Conservation (phyloP, 1,140 invertebrate species). For the Yoshiicerus persimilis region DNA sequence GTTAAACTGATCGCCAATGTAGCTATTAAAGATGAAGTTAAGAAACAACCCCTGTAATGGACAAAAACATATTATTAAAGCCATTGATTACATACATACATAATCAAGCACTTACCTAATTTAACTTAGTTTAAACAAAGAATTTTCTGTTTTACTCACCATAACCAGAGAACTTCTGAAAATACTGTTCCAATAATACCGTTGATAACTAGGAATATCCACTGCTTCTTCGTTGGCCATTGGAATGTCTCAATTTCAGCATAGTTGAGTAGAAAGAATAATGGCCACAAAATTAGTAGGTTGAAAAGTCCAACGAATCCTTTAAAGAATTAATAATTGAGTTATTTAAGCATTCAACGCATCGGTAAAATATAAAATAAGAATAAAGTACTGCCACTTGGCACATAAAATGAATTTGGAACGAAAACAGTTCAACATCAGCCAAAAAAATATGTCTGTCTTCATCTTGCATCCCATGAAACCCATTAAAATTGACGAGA, state of each 20-base stretch:
- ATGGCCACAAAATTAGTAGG: conserved; percentile 77
- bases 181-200: conserved; percentile 84
- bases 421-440: too few species aligned
- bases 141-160: conserved; percentile 61
- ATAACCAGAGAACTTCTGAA: conserved; percentile 83
- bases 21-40: conserved; percentile 83
- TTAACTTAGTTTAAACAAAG: too few species aligned
- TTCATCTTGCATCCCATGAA: too few species aligned
- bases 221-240: conserved; percentile 76
- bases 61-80: conserved; percentile 28
- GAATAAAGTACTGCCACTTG: too few species aligned
- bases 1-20: conserved; percentile 79
- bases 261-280: conserved; percentile 81
- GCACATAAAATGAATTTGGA: too few species aligned
- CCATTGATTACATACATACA: conserved; percentile 26
- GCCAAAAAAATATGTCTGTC: too few species aligned
- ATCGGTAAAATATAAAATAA: too few species aligned
- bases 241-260: conserved; percentile 74
- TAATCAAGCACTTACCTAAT: too few species aligned
- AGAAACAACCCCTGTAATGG: conserved; percentile 76
- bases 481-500: too few species aligned
- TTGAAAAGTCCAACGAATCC: conserved; percentile 87
- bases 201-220: conserved; percentile 75
- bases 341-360: neutral
- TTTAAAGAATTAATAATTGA: conserved; percentile 53